Conservation (phyloP, 2,797 vertebrate genomes). For the Sebastes itinus region DNA sequence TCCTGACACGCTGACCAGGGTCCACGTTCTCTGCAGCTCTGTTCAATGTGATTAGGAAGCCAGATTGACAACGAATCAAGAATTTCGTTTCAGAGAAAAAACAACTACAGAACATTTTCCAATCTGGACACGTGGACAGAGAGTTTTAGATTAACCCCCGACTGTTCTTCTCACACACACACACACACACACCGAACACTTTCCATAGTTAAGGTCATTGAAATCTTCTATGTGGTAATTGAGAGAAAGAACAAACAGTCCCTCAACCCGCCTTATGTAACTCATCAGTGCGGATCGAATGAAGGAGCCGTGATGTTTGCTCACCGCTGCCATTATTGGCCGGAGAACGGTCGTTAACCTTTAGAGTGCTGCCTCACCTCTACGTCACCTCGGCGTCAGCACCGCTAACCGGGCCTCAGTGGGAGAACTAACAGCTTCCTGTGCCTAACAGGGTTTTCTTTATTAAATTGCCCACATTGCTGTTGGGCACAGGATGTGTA, state of each 20-base stretch:
- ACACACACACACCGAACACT: background rate
- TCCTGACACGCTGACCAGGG: constrained; percentile 25
- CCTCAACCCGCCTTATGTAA: constrained; percentile 62
- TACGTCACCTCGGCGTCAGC: constrained; percentile 53
- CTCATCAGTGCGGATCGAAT: constrained; percentile 47
- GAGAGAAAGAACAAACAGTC: constrained; percentile 62
- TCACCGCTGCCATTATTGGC: constrained; percentile 64
- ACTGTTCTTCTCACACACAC: background rate
- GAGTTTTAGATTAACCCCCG: background rate
- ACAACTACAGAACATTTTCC: background rate
- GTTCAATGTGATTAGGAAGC: constrained; percentile 14
- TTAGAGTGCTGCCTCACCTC: constrained; percentile 61
- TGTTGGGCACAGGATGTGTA: constrained; percentile 8
- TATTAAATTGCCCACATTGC: constrained; percentile 46
- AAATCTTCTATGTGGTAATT: constrained; percentile 29
- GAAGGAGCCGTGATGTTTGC: constrained; percentile 66
- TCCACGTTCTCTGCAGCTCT: constrained; percentile 16
- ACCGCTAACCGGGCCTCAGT: background rate
- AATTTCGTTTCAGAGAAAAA: constrained; percentile 17
- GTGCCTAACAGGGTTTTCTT: constrained; percentile 15
- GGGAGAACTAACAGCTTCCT: constrained; percentile 52
- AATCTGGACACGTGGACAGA: background rate
- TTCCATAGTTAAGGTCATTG: background rate
- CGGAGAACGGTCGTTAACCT: constrained; percentile 71
- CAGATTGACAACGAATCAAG: constrained; percentile 16